Base-by-base conservation (phyloP, 1,140 invertebrate species). In the Papilio xuthus region DNA sequence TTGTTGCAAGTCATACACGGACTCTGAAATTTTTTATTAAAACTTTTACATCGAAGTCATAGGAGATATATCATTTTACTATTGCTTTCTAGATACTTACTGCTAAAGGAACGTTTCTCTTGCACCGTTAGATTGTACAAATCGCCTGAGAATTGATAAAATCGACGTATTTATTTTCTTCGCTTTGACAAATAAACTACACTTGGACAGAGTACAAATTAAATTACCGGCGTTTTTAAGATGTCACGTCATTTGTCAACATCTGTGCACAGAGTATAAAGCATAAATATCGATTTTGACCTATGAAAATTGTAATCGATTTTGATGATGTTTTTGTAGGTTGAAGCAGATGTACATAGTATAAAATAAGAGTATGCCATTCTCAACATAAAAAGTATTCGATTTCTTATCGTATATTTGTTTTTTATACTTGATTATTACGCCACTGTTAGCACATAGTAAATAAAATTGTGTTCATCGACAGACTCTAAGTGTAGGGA, bases 1-100 rank as follows among this genome's bases (percentile, higher is more conserved):
- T 86, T 80, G 70, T 50, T 88, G 84, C 86, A 85, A 88, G 84
- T 88, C 86, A 87, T 82, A 69, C 67, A 79, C 78, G 56, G 60
- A 80, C 42, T 82, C 83, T 88, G 83, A 18, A 82, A 81, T 47
- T 78, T 80, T 63, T 56, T 50, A 74, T 32, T 79, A 26, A 37
- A 74, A 76, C 53, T 32, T 13, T 47, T 53, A 75, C 23, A 44
- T 23, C 26, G 23, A 73, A 41, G 13, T 75, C 18, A 37, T 53
- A 69, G n/a, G 32, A 69, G 69, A 73, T 71, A 70, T 41, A n/a
- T 41, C 15, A 47, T 41, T 47, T 47, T 47, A 4, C 12, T 72
- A 47, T 23, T 42, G 0, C 26, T 44, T 72, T 23, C 70, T 42
- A 20, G 20, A 23, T 44, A 72, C 70, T 72, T 13, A 72, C 70